Conservation (phyloP, 2,113 vertebrate species). For the Psettodes erumei region DNA sequence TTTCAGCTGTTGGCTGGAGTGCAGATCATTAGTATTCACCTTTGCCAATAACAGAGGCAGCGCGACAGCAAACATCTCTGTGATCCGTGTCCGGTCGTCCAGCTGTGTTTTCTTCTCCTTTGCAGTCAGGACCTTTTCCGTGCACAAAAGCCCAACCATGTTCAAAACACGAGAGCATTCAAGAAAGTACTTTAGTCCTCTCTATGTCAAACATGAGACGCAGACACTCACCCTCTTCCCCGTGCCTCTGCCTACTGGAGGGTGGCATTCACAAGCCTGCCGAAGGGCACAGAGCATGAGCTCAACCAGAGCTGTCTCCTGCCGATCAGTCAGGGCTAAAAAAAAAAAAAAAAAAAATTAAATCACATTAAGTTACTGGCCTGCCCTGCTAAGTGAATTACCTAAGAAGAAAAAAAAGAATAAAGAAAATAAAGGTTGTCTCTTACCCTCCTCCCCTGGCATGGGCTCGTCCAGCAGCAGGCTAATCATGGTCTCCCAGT, state of each 20-base stretch:
- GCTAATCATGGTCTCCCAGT: constrained; percentile 99
- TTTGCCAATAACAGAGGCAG: constrained; percentile 94
- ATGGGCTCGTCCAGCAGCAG: constrained; percentile 94
- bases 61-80: constrained; percentile 94
- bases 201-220: not conserved
- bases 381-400: not conserved
- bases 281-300: constrained; percentile 97
- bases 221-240: constrained; percentile 89
- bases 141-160: constrained; percentile 11
- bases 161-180: constrained; percentile 12
- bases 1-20: not conserved
- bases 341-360: too few species aligned
- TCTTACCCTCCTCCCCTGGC: constrained; percentile 92
- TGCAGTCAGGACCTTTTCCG: constrained; percentile 89
- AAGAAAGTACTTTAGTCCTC: not conserved
- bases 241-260: constrained; percentile 93
- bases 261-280: constrained; percentile 95
- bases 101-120: constrained; percentile 97
- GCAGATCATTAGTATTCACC: constrained; percentile 71
- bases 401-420: not conserved
- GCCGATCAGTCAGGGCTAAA: constrained; percentile 92
- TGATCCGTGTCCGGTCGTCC: constrained; percentile 95
- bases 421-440: not conserved
- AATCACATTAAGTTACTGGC: not conserved
- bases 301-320: constrained; percentile 96